Evolutionary conservation across 2,113 vertebrate genomes (phyloP).

Genomic region (Cranoglanis bouderius): DNA sequence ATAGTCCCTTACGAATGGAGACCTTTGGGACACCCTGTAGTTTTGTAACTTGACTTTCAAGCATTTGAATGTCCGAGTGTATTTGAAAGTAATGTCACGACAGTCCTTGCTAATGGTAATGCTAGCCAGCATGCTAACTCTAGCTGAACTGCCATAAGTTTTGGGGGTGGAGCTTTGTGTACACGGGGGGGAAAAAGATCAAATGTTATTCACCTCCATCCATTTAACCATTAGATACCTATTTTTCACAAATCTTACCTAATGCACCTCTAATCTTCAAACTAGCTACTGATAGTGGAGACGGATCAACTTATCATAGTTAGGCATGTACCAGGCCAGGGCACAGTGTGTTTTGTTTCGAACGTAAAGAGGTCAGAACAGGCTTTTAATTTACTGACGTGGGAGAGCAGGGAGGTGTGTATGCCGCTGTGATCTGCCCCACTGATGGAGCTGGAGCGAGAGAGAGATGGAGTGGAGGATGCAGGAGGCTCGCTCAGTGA

Average conservation of each 20-base stretch:
- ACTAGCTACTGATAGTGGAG: background rate
- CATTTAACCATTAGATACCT: background rate
- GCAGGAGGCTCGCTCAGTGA: conserved; percentile 74
- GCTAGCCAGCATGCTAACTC: too few relatives aligned
- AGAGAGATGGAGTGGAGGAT: conserved; percentile 88
- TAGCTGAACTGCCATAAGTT: too few relatives aligned
- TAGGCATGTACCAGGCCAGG: background rate
- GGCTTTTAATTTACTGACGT: conserved; percentile 70
- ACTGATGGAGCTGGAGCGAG: conserved; percentile 92
- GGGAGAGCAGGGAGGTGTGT: conserved; percentile 83
- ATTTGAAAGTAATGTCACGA: too few relatives aligned
- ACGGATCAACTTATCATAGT: background rate
- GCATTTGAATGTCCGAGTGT: too few relatives aligned
- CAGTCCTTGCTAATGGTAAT: too few relatives aligned
- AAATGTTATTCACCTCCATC: too few relatives aligned
- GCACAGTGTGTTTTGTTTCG: background rate
- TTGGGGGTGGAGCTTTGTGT: too few relatives aligned
- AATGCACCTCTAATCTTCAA: background rate
- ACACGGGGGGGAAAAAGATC: too few relatives aligned
- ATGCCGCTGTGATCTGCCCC: conserved; percentile 85
- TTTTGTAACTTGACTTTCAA: too few relatives aligned
- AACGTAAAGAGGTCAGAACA: background rate
- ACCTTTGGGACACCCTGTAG: too few relatives aligned
- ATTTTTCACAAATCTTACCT: too few relatives aligned
- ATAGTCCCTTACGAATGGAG: too few relatives aligned